Evolutionary conservation across 2,113 vertebrate genomes (phyloP).

Genomic region (Sigmodon hispidus): DNA sequence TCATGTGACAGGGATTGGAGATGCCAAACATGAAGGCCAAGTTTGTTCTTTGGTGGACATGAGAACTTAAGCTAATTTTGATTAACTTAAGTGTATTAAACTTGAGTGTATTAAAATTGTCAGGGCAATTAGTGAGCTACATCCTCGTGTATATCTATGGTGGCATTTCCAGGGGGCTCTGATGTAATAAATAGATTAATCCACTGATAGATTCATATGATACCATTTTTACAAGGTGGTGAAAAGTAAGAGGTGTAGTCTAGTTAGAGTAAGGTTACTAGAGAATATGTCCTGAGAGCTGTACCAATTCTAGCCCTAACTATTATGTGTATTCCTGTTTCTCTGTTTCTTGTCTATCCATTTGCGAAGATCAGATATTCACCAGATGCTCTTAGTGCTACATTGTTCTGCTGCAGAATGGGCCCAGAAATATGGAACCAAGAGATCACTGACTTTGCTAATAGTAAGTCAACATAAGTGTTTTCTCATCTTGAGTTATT

Average conservation of each 20-base stretch:
- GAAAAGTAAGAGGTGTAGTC: background rate
- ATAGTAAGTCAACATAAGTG: background rate
- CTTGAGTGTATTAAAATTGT: background rate
- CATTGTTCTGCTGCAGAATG: background rate
- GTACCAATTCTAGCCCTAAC: background rate
- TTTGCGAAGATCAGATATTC: background rate
- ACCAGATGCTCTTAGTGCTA: background rate
- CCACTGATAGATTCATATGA: background rate
- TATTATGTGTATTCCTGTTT: background rate
- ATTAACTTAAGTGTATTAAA: too few relatives aligned
- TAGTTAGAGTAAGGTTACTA: background rate
- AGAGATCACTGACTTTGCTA: background rate
- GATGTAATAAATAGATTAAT: background rate
- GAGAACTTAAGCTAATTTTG: conserved; percentile 2
- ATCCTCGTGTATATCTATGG: background rate
- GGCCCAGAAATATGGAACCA: background rate
- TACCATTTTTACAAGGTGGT: background rate
- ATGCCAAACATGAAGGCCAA: conserved; percentile 2
- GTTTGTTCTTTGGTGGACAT: background rate
- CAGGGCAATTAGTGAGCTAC: background rate
- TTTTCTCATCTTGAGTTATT: background rate
- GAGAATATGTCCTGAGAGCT: background rate
- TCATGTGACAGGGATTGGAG: background rate
- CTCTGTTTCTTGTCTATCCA: background rate
- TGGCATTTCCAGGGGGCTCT: background rate